A percentile compares a stretch with the other conserved stretches of the same genome.
Conservation (phyloP, 2,113 vertebrate genomes). For the Gambusia affinis region DNA sequence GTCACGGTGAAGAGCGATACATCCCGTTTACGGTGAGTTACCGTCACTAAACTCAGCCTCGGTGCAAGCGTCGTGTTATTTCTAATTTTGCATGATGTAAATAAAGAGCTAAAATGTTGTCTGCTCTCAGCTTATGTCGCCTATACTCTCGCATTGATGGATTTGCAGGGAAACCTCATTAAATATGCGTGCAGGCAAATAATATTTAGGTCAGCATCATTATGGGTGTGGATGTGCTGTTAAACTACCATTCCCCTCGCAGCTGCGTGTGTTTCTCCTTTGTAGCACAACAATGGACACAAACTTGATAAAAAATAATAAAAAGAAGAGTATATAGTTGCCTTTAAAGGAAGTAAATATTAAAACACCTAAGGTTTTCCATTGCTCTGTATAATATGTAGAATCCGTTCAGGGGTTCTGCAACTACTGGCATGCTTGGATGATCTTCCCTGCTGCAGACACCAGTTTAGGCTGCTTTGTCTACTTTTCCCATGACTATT, state of each 20-base stretch:
- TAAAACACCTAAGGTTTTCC: neutral
- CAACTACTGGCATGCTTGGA: slow-evolving; percentile 12
- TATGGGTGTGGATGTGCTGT: slow-evolving; percentile 60
- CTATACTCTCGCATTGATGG: neutral
- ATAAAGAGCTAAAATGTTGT: neutral
- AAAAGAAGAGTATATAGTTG: slow-evolving; percentile 3
- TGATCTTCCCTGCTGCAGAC: slow-evolving; percentile 24
- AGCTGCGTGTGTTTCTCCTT: neutral
- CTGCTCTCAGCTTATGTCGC: neutral
- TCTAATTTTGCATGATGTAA: neutral
- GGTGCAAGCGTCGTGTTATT: neutral
- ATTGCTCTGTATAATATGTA: neutral
- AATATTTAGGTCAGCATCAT: slow-evolving; percentile 71
- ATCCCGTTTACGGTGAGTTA: slow-evolving; percentile 60
- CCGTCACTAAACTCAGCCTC: neutral
- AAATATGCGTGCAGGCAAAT: slow-evolving; percentile 32
- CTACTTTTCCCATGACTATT: slow-evolving; percentile 40
- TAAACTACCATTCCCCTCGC: neutral
- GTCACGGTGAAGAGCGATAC: slow-evolving; percentile 44
- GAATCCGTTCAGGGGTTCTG: slow-evolving; percentile 5
- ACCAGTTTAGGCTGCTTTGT: slow-evolving; percentile 4
- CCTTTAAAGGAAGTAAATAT: slow-evolving; percentile 4
- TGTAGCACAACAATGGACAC: neutral
- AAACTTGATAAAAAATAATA: neutral
- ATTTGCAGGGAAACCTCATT: slow-evolving; percentile 25